Evolutionary conservation across 2,797 vertebrate genomes (phyloP).

Genomic region (Gallinago solitaria): DNA sequence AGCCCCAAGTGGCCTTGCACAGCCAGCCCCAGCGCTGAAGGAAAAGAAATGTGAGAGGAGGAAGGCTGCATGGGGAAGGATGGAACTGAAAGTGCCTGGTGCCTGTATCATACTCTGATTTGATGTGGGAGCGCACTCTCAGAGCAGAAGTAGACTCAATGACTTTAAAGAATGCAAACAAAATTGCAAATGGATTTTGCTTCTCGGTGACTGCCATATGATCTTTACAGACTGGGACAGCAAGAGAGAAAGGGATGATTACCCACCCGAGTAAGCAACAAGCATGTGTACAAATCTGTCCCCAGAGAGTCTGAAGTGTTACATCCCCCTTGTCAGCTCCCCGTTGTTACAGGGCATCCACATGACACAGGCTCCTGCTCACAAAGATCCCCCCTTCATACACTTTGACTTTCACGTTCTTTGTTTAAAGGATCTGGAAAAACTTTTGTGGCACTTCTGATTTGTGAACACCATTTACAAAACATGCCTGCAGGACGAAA

Average conservation of each 20-base stretch:
- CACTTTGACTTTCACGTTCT: not conserved
- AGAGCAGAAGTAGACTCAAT: not conserved
- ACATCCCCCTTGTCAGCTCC: not conserved
- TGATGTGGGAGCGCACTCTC: not conserved
- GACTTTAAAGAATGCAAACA: not conserved
- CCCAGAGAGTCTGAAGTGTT: not conserved
- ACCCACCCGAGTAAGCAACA: not conserved
- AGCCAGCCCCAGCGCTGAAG: not conserved
- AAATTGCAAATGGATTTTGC: not conserved
- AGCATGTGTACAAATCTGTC: not conserved
- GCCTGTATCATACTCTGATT: not conserved
- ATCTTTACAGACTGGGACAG: not conserved
- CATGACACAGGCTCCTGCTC: not conserved
- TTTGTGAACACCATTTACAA: conserved; percentile 80
- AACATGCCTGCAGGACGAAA: conserved; percentile 32
- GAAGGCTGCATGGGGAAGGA: not conserved
- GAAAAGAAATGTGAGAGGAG: not conserved
- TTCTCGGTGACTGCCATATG: not conserved
- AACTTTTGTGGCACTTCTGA: conserved; percentile 77
- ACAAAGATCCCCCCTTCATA: not conserved
- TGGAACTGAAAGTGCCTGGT: not conserved
- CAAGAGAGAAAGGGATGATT: not conserved
- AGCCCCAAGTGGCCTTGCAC: not conserved
- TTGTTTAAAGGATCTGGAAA: conserved; percentile 81
- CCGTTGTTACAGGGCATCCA: not conserved